Percentiles rank a stretch among this genome's conserved stretches.
These are phyloP conservation scores for Anser cygnoides DNA, from an alignment of 2,113 vertebrate species.

Conservation along the genomic window DNA sequence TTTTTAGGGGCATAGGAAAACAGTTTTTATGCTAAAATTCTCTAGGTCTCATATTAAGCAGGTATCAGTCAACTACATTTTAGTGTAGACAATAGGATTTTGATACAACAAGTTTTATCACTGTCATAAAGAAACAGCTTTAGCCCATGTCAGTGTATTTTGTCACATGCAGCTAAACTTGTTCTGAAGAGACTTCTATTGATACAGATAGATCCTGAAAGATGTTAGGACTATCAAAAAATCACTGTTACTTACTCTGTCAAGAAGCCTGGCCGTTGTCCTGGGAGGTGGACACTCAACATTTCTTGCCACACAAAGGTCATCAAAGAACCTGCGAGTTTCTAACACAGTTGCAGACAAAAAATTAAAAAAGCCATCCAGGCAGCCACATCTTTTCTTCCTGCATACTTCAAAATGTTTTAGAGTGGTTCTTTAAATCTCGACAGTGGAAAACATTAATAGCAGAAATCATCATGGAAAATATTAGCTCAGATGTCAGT, in stretches of 20 bases:
- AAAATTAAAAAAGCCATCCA: not conserved
- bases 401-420: not conserved
- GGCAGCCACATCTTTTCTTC: not conserved
- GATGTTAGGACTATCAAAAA: not conserved
- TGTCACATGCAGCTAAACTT: not conserved
- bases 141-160: not conserved
- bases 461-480: not conserved
- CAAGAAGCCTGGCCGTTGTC: constrained; percentile 94
- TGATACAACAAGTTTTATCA: not conserved
- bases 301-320: constrained; percentile 85
- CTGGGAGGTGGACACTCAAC: constrained; percentile 92
- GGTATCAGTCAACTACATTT: not conserved
- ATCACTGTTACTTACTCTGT: constrained; percentile 83
- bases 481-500: not conserved
- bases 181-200: not conserved
- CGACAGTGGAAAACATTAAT: not conserved
- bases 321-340: constrained; percentile 91
- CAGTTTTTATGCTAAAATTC: not conserved
- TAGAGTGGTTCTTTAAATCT: not conserved
- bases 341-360: constrained; percentile 74
- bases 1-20: not conserved
- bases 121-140: not conserved
- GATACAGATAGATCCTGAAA: not conserved
- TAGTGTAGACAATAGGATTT: not conserved
- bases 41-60: not conserved